phyloP scores from a whole-genome alignment of 2,113 vertebrate species.

The Rhinolophus ferrumequinum region DNA sequence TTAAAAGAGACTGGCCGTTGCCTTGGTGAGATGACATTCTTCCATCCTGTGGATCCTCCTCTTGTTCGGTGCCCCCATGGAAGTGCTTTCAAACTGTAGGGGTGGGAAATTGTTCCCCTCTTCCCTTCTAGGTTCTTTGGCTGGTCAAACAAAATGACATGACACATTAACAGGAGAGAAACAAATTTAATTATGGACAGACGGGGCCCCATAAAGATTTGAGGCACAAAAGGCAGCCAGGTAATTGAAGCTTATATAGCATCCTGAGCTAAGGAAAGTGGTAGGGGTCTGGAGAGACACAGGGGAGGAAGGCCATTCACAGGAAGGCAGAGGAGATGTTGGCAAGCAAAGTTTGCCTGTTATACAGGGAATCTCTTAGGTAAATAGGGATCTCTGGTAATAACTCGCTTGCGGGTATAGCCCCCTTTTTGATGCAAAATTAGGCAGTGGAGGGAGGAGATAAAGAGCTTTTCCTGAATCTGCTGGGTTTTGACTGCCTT shows the following conservation, averaged over 20 bases:
- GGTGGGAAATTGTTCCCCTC: not conserved
- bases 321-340: not conserved
- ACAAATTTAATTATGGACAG: not conserved
- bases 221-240: not conserved
- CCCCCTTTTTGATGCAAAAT: too few relatives aligned
- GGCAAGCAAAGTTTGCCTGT: not conserved
- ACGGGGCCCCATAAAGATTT: not conserved
- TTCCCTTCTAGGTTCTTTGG: too few relatives aligned
- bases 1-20: not conserved
- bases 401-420: not conserved
- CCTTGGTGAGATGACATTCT: not conserved
- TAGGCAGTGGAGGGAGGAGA: not conserved
- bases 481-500: not conserved
- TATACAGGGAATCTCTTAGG: not conserved
- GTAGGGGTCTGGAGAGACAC: not conserved
- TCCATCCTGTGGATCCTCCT: constrained; percentile 55
- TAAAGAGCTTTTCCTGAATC: not conserved
- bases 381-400: not conserved
- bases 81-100: not conserved
- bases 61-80: not conserved
- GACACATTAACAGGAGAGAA: not conserved
- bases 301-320: not conserved
- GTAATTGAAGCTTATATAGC: too few relatives aligned
- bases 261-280: not conserved
- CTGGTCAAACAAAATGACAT: not conserved